phyloP scores from a whole-genome alignment of 2,797 vertebrate species.

The Gouania willdenowi region DNA sequence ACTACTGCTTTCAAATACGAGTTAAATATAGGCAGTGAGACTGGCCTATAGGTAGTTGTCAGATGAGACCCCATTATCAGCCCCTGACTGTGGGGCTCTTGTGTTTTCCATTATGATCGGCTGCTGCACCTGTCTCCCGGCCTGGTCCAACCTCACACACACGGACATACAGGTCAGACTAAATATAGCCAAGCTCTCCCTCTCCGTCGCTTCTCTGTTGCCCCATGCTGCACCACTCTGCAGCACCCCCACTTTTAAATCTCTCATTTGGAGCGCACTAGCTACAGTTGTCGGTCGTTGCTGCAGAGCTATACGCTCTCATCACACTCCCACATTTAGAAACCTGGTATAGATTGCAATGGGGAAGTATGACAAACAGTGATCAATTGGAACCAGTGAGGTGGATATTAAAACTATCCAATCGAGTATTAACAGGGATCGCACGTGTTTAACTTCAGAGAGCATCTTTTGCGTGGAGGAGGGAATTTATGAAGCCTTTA shows the following conservation, averaged over 20 bases:
- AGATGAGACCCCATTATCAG: slow-evolving; percentile 69
- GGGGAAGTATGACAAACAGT: slow-evolving; percentile 56
- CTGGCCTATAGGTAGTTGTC: slow-evolving; percentile 55
- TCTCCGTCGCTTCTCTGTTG: slow-evolving; percentile 34
- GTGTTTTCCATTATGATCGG: slow-evolving; percentile 71
- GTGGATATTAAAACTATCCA: slow-evolving; percentile 34
- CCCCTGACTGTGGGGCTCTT: slow-evolving; percentile 51
- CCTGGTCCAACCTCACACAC: slow-evolving; percentile 42
- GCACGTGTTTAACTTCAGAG: no score
- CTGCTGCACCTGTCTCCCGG: slow-evolving; percentile 73
- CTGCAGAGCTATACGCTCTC: slow-evolving; percentile 23
- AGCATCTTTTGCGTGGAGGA: no score
- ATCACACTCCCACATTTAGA: slow-evolving; percentile 51
- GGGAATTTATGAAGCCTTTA: no score
- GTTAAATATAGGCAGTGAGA: slow-evolving; percentile 64
- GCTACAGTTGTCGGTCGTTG: slow-evolving; percentile 12
- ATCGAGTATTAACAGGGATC: slow-evolving; percentile 32
- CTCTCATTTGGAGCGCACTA: slow-evolving; percentile 31
- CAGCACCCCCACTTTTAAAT: slow-evolving; percentile 27
- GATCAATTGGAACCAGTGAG: slow-evolving; percentile 52
- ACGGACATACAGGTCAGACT: slow-evolving; percentile 71
- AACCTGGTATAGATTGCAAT: slow-evolving; percentile 60
- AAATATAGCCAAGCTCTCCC: slow-evolving; percentile 63
- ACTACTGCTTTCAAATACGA: slow-evolving; percentile 19
- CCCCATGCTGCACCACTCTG: slow-evolving; percentile 24